Percentiles rank a stretch among this genome's conserved stretches.
Evolutionary conservation across 2,797 vertebrate genomes (phyloP).

Genomic region (Diceros bicornis): DNA sequence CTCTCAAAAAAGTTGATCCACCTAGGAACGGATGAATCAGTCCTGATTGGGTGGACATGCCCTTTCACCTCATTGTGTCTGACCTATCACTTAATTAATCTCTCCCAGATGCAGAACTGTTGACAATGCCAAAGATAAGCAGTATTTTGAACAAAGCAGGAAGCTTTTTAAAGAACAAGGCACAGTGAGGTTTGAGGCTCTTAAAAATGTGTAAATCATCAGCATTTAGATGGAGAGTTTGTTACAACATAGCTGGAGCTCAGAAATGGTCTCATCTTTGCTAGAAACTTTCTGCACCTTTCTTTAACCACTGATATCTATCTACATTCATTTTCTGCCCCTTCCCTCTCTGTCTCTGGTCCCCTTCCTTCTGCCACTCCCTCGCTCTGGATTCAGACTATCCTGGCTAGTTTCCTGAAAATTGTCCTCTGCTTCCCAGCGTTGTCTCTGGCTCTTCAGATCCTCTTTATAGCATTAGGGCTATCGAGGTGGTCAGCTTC

Average conservation of each 20-base stretch:
- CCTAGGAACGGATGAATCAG: constrained; percentile 83
- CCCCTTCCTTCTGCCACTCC: constrained; percentile 14
- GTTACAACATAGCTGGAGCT: constrained; percentile 23
- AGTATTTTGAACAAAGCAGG: constrained; percentile 84
- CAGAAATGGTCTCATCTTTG: constrained; percentile 15
- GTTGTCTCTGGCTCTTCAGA: constrained; percentile 73
- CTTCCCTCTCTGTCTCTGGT: constrained; percentile 4
- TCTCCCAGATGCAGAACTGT: constrained; percentile 87
- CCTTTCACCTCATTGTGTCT: constrained; percentile 90
- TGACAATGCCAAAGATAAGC: constrained; percentile 87
- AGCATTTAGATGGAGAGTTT: constrained; percentile 58
- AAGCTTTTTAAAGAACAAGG: constrained; percentile 74
- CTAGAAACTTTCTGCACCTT: constrained; percentile 60
- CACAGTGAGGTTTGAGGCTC: constrained; percentile 72
- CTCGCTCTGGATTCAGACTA: constrained; percentile 55
- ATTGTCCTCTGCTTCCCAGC: constrained; percentile 75
- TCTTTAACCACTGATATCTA: constrained; percentile 4
- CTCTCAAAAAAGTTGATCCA: constrained; percentile 85
- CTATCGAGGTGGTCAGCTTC: constrained; percentile 84
- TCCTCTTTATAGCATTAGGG: constrained; percentile 58
- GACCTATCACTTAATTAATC: constrained; percentile 91
- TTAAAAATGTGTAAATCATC: constrained; percentile 70
- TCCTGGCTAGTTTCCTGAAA: not conserved
- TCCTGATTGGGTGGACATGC: constrained; percentile 87
- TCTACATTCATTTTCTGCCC: constrained; percentile 9